Base-by-base conservation (phyloP, 2,888 invertebrate genomes). In the Nesidiocoris tenuis region DNA sequence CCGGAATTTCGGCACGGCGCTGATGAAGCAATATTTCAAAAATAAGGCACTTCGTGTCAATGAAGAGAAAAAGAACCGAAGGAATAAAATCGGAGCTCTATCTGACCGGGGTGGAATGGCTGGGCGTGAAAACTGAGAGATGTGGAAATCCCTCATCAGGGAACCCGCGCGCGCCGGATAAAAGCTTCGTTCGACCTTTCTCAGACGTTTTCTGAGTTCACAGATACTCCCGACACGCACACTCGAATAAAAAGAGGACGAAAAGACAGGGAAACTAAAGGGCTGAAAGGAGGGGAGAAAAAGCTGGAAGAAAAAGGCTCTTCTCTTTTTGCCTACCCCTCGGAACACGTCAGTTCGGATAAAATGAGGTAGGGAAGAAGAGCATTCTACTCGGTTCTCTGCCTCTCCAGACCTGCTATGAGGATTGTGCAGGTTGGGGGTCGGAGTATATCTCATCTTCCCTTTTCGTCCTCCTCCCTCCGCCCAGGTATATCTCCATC, bases 101-200 rank as follows among this genome's bases (percentile, higher is more conserved):
- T 57, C 19, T 57, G 17, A 18, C 17, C 19, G 19, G 17, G n/a
- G n/a, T n/a, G n/a, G n/a, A n/a, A n/a, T 16, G 65, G 12, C 39
- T 19, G 23, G 65, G 21, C 56, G 55, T 67, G 67, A 67, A 67
- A 67, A 55, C 67, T 67, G 67, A 67, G 55, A 25, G 66, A 54
- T 55, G 66, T 55, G 56, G 22, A 56, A 67, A 56, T 22, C 55
- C 66, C 25, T 54, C 64, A 64, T 23, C n/a, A 21, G 22, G 18
- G 65, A 39, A 39, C 39, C 39, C 39, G 39, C 39, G 39, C 39
- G 39, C 39, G 39, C 39, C 39, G 39, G 39, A 39, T 39, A 39
- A 22, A 5, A 61, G 18, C 61, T 61, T 21, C 63, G 3, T 39
- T n/a, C n/a, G n/a, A n/a, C n/a, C 39, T 12, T 63, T 22, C 61